phyloP scores from a whole-genome alignment of 2,797 vertebrate genomes.

The Danio tinwini region DNA sequence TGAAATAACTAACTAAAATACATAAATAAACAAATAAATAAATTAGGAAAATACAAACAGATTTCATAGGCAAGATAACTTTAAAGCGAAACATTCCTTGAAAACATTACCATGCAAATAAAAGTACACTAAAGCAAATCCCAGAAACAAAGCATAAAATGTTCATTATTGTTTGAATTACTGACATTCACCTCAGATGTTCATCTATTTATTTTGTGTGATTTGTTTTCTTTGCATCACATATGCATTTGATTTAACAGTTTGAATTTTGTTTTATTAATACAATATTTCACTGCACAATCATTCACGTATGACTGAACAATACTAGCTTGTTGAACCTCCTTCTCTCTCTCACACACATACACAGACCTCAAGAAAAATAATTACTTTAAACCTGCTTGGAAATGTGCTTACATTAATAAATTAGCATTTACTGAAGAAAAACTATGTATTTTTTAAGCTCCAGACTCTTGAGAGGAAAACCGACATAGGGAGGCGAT shows the following conservation, averaged over 20 bases:
- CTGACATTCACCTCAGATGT: neutral
- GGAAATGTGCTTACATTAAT: slow-evolving; percentile 28
- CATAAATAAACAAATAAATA: too few relatives aligned
- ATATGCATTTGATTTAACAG: neutral
- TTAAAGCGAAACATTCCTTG: too few relatives aligned
- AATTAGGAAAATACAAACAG: too few relatives aligned
- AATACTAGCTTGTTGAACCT: slow-evolving; percentile 13
- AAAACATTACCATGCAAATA: too few relatives aligned
- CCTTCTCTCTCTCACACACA: neutral
- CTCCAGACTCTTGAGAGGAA: neutral
- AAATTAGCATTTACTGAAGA: slow-evolving; percentile 5
- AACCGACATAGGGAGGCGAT: slow-evolving; percentile 6
- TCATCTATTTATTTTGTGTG: neutral
- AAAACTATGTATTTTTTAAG: neutral
- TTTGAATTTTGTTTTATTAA: neutral
- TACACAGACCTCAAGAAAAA: slow-evolving; percentile 6
- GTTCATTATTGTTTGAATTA: too few relatives aligned
- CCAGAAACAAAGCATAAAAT: too few relatives aligned
- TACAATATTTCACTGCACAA: neutral
- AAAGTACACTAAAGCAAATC: too few relatives aligned
- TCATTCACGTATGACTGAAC: slow-evolving; percentile 25
- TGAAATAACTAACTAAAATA: too few relatives aligned
- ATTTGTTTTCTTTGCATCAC: neutral
- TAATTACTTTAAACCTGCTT: slow-evolving; percentile 19
- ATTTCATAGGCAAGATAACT: too few relatives aligned